Conservation (phyloP, 2,113 vertebrate genomes). For the Castor canadensis region DNA sequence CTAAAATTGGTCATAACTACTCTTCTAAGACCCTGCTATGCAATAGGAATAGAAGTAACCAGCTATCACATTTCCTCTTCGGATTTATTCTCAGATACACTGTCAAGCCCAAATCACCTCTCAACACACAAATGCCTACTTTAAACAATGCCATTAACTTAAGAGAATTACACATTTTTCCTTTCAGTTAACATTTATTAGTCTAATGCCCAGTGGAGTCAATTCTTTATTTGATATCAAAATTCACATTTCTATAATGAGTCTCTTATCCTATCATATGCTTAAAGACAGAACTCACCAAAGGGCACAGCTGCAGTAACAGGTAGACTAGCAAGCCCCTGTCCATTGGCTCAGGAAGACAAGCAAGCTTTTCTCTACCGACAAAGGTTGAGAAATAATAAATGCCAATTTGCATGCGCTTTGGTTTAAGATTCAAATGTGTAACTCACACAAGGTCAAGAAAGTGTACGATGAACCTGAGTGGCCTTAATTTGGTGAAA, state of each 20-base stretch:
- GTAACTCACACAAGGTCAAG: not conserved
- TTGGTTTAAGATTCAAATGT: not conserved
- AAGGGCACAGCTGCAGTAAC: not conserved
- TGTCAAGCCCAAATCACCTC: too few relatives aligned
- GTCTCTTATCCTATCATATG: not conserved
- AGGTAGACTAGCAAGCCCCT: not conserved
- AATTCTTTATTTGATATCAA: too few relatives aligned
- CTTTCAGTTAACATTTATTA: too few relatives aligned
- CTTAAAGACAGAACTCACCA: not conserved
- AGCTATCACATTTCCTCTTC: not conserved
- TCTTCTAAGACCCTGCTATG: too few relatives aligned
- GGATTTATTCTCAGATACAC: not conserved
- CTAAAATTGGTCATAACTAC: too few relatives aligned
- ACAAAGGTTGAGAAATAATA: not conserved
- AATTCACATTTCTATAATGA: too few relatives aligned
- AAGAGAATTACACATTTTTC: not conserved
- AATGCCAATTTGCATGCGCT: not conserved
- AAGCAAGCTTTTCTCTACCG: not conserved
- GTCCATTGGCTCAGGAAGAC: too few relatives aligned
- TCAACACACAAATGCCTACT: not conserved
- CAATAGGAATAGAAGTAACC: not conserved
- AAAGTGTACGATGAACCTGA: not conserved
- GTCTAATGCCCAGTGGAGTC: not conserved
- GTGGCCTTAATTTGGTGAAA: not conserved
- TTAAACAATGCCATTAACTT: not conserved